Evolutionary conservation across 2,888 invertebrate species (phyloP).

Genomic region (Pollenia amentaria): DNA sequence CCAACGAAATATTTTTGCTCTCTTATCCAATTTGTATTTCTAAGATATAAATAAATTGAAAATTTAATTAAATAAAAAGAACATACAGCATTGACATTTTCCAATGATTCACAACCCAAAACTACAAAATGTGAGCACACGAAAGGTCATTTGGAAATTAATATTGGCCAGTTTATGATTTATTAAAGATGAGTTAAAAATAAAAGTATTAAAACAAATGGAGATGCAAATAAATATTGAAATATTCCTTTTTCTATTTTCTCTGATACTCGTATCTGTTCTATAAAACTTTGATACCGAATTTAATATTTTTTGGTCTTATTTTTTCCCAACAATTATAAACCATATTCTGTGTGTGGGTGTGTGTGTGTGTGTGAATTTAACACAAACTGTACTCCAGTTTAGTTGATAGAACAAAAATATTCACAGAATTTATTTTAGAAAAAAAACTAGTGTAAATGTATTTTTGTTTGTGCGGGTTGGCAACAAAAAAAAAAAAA

Average conservation of each 20-base stretch:
- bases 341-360: not conserved
- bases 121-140: not conserved
- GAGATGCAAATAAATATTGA: constrained; percentile 14
- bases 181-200: constrained; percentile 2
- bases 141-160: constrained; percentile 5
- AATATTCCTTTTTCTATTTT: not conserved
- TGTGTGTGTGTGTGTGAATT: not conserved
- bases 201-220: not conserved
- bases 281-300: constrained; percentile 18
- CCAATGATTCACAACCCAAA: not conserved
- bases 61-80: not conserved
- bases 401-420: not conserved
- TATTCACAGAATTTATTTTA: not conserved
- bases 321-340: not conserved
- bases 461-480: too few relatives aligned
- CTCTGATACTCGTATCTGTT: constrained; percentile 13
- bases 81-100: not conserved
- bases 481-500: not conserved
- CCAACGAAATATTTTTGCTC: too few relatives aligned
- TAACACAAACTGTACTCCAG: not conserved
- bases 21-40: too few relatives aligned
- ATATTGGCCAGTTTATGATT: constrained; percentile 45
- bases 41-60: too few relatives aligned
- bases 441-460: not conserved
- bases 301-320: constrained; percentile 5